These are phyloP conservation scores for Leptinotarsa defecta DNA, from an alignment of 1,140 invertebrate species.

Conservation along the genomic window DNA sequence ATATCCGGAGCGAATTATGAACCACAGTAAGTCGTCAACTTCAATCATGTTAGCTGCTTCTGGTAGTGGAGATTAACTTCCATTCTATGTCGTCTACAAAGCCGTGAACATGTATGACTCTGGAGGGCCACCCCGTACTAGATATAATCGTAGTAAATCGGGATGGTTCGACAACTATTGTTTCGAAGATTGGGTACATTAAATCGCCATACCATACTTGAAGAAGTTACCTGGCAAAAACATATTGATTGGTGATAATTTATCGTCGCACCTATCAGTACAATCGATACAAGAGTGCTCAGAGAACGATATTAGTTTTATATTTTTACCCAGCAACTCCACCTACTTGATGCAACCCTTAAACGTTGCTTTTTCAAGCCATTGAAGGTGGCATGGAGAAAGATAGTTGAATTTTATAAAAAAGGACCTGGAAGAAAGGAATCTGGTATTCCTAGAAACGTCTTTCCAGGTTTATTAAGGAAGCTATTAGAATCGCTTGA, in stretches of 20 bases:
- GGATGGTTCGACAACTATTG: background rate
- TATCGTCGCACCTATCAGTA: background rate
- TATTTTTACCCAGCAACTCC: background rate
- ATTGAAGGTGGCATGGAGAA: background rate
- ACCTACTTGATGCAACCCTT: background rate
- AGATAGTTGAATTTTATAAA: background rate
- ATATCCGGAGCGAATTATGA: constrained; percentile 7
- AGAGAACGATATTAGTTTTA: background rate
- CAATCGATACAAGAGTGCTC: background rate
- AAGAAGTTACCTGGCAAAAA: constrained; percentile 11
- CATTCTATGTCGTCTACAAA: constrained; percentile 55
- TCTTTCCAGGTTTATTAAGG: background rate
- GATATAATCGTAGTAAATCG: constrained; percentile 48
- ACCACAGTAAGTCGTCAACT: constrained; percentile 26
- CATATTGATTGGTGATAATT: constrained; percentile 4
- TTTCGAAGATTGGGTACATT: constrained; percentile 5
- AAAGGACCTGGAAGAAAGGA: constrained; percentile 1
- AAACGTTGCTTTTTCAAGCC: background rate
- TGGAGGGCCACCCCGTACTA: constrained; percentile 46
- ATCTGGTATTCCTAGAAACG: constrained; percentile 1
- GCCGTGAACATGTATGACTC: constrained; percentile 47
- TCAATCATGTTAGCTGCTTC: constrained; percentile 54
- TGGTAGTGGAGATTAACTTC: no score
- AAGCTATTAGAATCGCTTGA: background rate
- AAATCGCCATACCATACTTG: constrained; percentile 1